Conservation (phyloP, 1,140 invertebrate species). For the Hyles euphorbiae region DNA sequence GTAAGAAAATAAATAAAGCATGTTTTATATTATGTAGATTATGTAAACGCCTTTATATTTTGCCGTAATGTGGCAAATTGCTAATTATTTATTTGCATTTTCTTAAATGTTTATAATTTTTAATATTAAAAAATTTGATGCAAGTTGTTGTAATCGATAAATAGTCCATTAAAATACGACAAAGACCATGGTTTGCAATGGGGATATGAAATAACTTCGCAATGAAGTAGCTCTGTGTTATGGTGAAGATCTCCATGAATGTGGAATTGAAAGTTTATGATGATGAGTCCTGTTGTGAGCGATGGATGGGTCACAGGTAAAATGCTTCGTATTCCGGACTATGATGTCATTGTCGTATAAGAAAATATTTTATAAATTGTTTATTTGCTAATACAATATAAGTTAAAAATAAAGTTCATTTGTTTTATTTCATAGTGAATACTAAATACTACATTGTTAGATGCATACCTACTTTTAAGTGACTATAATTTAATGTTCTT, state of each 20-base stretch:
- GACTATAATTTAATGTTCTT: too few relatives aligned
- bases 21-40: constrained; percentile 73
- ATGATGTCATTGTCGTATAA: constrained; percentile 64
- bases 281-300: constrained; percentile 23
- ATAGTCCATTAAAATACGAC: constrained; percentile 26
- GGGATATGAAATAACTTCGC: neutral
- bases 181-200: neutral
- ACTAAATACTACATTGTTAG: neutral
- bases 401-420: constrained; percentile 45
- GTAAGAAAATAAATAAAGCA: constrained; percentile 65
- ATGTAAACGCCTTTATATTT: constrained; percentile 63
- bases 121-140: constrained; percentile 52
- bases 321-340: constrained; percentile 47
- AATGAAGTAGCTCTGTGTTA: too few relatives aligned
- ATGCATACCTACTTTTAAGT: too few relatives aligned
- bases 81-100: constrained; percentile 74
- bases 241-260: too few relatives aligned
- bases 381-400: constrained; percentile 74
- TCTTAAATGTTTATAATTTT: constrained; percentile 71
- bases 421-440: constrained; percentile 39
- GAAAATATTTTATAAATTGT: constrained; percentile 74
- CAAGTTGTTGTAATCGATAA: constrained; percentile 60
- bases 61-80: constrained; percentile 48
- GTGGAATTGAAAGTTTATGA: too few relatives aligned
- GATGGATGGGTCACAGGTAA: constrained; percentile 18